Base-by-base conservation (phyloP, 2,888 invertebrate species). In the Spodoptera exigua region DNA sequence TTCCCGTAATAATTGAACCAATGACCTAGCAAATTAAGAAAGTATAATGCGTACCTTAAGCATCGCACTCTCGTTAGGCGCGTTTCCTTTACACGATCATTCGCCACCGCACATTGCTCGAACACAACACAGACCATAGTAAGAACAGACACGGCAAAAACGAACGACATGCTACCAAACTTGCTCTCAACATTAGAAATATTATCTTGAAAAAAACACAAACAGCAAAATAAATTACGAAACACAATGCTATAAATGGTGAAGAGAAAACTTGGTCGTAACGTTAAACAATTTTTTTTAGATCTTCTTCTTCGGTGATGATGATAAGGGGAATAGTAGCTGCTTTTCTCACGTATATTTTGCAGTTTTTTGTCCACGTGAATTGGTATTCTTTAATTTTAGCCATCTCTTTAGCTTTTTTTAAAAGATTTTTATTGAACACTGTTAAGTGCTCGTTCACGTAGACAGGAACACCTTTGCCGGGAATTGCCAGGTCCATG, bases 321-420 rank as follows among this genome's bases (percentile, higher is more conserved):
- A 48, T 36, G 2, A 48, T 36, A 14, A 21, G 17, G 4, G 34
- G 13, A 17, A 32, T 10, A 10, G 18, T 51, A 13, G 12, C 51
- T 34, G 51, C 51, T 51, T 51, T 41, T 11, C 51, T 41, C 40
- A 34, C 34, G 34, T 49, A 18, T 0, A 41, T 51, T n/a, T 32
- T 32, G 18, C 18, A 32, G 51, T 51, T 51, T 41, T 51, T 41
- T 51, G 40, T 41, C 41, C 51, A 51, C 17, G 34, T 34, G n/a
- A 41, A 41, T 9, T 41, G 34, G 11, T 34, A 41, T 18, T 49
- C 49, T 11, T 49, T 51, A 21, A 48, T 18, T 35, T 47, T 21
- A 18, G 47, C 37, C 4, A 37, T 13, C 7, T 48, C 47, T 21
- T 37, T 47, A 4, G 37, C 11, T 11, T 39, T 46, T 46, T 48